phyloP scores from a whole-genome alignment of 2,797 vertebrate genomes.

The Gymnodraco acuticeps region DNA sequence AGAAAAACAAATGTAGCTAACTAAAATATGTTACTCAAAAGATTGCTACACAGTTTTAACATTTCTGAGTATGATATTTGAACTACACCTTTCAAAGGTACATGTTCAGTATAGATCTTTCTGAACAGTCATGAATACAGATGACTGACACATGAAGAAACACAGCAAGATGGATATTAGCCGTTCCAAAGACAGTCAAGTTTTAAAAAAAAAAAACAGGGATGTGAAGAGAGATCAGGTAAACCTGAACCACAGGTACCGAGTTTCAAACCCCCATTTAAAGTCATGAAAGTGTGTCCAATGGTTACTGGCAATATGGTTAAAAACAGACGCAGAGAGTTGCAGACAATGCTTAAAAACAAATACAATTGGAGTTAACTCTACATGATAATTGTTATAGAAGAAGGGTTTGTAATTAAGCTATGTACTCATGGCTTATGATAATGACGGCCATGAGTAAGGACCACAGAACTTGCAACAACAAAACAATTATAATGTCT shows the following conservation, averaged over 20 bases:
- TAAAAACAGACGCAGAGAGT: not conserved
- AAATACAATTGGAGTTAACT: conserved; percentile 11
- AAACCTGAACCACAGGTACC: too few species aligned
- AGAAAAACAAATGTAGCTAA: not conserved
- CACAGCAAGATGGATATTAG: too few species aligned
- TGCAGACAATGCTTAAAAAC: not conserved
- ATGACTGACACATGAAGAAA: too few species aligned
- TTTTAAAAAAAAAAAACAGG: too few species aligned
- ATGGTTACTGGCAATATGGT: not conserved
- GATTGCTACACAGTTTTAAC: not conserved
- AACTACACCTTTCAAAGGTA: not conserved
- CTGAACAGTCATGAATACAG: too few species aligned
- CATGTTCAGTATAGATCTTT: too few species aligned
- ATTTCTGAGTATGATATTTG: not conserved
- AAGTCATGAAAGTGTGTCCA: not conserved
- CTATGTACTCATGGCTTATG: conserved; percentile 21
- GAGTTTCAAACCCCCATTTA: too few species aligned
- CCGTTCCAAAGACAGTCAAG: too few species aligned
- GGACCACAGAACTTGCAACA: conserved; percentile 24
- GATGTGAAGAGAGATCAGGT: too few species aligned
- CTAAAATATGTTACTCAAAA: not conserved
- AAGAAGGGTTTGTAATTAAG: conserved; percentile 31
- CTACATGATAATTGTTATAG: conserved; percentile 14
- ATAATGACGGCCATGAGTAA: conserved; percentile 22
- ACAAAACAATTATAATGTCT: conserved; percentile 35